phyloP scores from a whole-genome alignment of 2,888 invertebrate species.

The Perdita meconis region DNA sequence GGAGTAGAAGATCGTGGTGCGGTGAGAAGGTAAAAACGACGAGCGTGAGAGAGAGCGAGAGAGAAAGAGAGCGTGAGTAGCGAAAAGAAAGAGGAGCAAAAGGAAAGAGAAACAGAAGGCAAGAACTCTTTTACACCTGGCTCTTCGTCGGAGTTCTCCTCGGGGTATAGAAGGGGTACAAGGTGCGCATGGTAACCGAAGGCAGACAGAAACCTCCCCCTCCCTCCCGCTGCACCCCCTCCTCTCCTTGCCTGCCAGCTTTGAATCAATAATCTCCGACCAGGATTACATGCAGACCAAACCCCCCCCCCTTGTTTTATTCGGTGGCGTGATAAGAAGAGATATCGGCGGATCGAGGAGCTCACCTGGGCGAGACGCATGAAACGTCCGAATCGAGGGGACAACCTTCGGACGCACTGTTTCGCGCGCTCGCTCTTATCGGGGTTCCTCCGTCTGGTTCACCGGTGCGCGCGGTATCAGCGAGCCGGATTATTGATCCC shows the following conservation, averaged over 20 bases:
- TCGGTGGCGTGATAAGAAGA: conserved; percentile 45
- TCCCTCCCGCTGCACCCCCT: conserved; percentile 30
- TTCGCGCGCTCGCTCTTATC: background rate
- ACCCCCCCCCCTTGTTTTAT: conserved; percentile 31
- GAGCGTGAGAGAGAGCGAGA: background rate
- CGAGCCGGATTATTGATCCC: conserved; percentile 82
- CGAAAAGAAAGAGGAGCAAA: background rate
- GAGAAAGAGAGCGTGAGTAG: background rate
- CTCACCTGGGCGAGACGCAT: background rate
- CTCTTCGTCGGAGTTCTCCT: conserved; percentile 44
- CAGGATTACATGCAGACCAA: conserved; percentile 68
- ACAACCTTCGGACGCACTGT: background rate
- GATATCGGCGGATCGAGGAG: conserved; percentile 32
- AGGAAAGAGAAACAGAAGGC: conserved; percentile 20
- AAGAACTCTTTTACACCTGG: conserved; percentile 48
- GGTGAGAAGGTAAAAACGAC: conserved; percentile 53
- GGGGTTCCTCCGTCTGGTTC: conserved; percentile 1
- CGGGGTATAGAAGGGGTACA: conserved; percentile 57
- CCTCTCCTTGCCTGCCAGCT: conserved; percentile 51
- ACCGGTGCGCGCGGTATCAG: conserved; percentile 75
- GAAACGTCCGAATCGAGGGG: background rate
- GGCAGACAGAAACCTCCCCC: conserved; percentile 58
- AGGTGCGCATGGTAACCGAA: conserved; percentile 69
- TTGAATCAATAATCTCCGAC: conserved; percentile 75
- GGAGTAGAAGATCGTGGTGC: conserved; percentile 42